A percentile compares a stretch with the other conserved stretches of the same genome.
phyloP scores from a whole-genome alignment of 2,888 invertebrate genomes.

The Pheosia gnoma region DNA sequence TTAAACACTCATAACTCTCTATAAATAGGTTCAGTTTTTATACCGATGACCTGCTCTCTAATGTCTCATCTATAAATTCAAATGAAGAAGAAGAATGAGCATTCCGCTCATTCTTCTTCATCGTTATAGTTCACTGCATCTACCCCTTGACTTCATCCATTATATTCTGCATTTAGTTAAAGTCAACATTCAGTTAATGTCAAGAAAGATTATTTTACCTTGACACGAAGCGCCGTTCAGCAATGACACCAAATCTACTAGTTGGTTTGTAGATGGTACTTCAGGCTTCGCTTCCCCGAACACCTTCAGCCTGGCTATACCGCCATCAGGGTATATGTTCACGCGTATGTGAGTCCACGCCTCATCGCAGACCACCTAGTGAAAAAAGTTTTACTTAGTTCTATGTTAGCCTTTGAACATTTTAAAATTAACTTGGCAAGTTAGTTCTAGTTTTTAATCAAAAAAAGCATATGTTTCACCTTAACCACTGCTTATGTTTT shows the following conservation, averaged over 20 bases:
- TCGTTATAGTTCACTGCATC: background rate
- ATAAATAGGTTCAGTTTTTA: too few relatives aligned
- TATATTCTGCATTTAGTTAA: slow-evolving; percentile 4
- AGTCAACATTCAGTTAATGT: background rate
- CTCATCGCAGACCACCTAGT: slow-evolving; percentile 73
- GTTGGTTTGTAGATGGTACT: slow-evolving; percentile 57
- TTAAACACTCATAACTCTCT: too few relatives aligned
- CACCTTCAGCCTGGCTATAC: slow-evolving; percentile 84
- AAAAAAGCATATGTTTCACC: too few relatives aligned
- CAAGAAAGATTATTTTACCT: slow-evolving; percentile 50
- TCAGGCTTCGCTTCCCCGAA: slow-evolving; percentile 81
- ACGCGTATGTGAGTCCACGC: slow-evolving; percentile 84
- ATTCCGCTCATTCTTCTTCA: background rate
- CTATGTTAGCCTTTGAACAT: background rate
- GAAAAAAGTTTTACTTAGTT: slow-evolving; percentile 18
- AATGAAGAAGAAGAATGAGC: too few relatives aligned
- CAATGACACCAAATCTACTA: slow-evolving; percentile 80
- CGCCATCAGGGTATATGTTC: slow-evolving; percentile 87
- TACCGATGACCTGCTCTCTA: too few relatives aligned
- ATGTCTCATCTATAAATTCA: too few relatives aligned
- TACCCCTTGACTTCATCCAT: background rate
- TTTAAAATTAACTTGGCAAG: too few relatives aligned
- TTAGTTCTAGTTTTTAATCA: too few relatives aligned
- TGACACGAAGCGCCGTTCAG: slow-evolving; percentile 82
- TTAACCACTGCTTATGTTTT: too few relatives aligned